A percentile compares a stretch with the other conserved stretches of the same genome.
Evolutionary conservation across 92 coral and sea anemone genomes (phyloP).

Genomic region (Umimayanthus kanabou): DNA sequence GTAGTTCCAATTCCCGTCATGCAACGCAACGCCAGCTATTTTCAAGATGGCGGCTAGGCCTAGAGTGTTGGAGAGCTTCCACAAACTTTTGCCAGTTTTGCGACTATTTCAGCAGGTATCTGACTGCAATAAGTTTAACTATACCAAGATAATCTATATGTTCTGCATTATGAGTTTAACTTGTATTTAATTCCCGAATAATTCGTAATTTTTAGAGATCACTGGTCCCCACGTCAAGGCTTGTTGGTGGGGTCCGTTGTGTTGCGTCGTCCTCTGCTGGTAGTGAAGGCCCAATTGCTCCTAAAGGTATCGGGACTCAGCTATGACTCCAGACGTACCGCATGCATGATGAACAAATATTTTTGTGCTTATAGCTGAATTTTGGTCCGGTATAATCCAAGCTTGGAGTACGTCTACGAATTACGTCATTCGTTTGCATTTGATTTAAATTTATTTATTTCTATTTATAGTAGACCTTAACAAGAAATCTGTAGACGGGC

Average conservation of each 20-base stretch:
- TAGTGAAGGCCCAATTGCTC: background rate
- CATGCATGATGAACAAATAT: too few relatives aligned
- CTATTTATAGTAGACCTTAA: too few relatives aligned
- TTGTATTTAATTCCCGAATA: background rate
- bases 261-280: constrained; percentile 11
- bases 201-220: background rate
- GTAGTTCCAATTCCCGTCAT: background rate
- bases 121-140: background rate
- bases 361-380: too few relatives aligned
- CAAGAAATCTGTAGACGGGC: too few relatives aligned
- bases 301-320: constrained; percentile 29
- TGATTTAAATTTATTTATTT: too few relatives aligned
- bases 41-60: constrained; percentile 83
- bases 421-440: too few relatives aligned
- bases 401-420: too few relatives aligned
- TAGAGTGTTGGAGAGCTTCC: constrained; percentile 7
- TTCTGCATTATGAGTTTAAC: background rate
- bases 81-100: constrained; percentile 17
- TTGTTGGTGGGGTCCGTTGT: background rate
- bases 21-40: constrained; percentile 22
- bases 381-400: too few relatives aligned
- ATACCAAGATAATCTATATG: background rate
- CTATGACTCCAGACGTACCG: background rate
- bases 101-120: constrained; percentile 12
- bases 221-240: background rate